A percentile compares a stretch with the other conserved stretches of the same genome.
Conservation (phyloP, 2,888 invertebrate species). For the Nemotelus pantherinus region DNA sequence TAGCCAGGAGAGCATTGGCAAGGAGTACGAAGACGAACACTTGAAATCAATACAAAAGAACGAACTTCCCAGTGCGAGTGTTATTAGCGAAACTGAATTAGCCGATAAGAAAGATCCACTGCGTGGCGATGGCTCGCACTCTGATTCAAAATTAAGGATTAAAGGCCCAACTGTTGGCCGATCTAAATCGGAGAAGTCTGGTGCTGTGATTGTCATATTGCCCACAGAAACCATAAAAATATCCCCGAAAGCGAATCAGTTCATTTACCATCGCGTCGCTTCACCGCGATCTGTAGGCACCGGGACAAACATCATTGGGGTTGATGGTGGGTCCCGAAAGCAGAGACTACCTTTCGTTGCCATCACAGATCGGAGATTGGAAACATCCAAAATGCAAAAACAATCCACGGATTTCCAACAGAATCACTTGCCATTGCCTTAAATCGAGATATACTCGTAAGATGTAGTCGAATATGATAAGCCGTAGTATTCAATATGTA, state of each 20-base stretch:
- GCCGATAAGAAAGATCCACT: constrained; percentile 15
- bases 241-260: constrained; percentile 57
- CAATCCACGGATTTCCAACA: constrained; percentile 59
- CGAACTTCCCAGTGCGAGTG: constrained; percentile 58
- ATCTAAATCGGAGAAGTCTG: neutral
- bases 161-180: neutral
- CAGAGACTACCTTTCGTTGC: constrained; percentile 64
- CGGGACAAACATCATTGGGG: constrained; percentile 53
- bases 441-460: constrained; percentile 50
- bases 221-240: constrained; percentile 41
- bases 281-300: constrained; percentile 58
- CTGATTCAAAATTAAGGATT: neutral
- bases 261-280: constrained; percentile 62
- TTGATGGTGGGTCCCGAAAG: constrained; percentile 55
- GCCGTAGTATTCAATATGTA: neutral
- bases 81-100: constrained; percentile 52
- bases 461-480: neutral
- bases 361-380: constrained; percentile 63
- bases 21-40: constrained; percentile 48
- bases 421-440: constrained; percentile 64
- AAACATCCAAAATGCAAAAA: constrained; percentile 60
- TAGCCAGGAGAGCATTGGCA: constrained; percentile 45
- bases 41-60: constrained; percentile 54
- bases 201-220: neutral
- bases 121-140: neutral